Evolutionary conservation across 64 coral and sea anemone species (phyloP).

Genomic region (Astreopora myriophthalma): DNA sequence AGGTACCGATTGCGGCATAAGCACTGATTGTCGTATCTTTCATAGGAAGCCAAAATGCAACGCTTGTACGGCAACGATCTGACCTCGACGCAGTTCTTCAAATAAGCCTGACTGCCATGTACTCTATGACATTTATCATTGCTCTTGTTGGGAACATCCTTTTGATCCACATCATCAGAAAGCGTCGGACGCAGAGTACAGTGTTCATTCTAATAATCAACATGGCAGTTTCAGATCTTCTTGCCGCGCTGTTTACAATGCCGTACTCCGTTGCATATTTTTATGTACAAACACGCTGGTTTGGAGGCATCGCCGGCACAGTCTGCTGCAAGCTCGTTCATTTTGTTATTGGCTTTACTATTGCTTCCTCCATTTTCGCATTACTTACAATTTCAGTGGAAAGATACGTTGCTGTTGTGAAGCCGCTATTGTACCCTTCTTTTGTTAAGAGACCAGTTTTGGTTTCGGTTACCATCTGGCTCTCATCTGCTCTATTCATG

Average conservation of each 20-base stretch:
- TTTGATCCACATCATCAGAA: not conserved
- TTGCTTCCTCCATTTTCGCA: constrained; percentile 42
- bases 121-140: not conserved
- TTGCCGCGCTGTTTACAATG: constrained; percentile 43
- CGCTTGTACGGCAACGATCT: not conserved
- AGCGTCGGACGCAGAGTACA: not conserved
- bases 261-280: constrained; percentile 21
- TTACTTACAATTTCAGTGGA: constrained; percentile 51
- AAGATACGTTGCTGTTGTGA: constrained; percentile 44
- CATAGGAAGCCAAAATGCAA: not conserved
- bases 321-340: constrained; percentile 42
- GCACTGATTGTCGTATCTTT: not conserved
- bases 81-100: not conserved
- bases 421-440: not conserved
- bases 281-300: constrained; percentile 55
- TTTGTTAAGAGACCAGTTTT: constrained; percentile 35
- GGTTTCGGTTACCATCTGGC: constrained; percentile 4
- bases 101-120: constrained; percentile 1
- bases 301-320: constrained; percentile 14
- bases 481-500: constrained; percentile 8
- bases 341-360: constrained; percentile 22
- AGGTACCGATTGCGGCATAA: no score
- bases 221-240: constrained; percentile 46
- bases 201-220: constrained; percentile 31
- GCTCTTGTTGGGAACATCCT: constrained; percentile 4